Evolutionary conservation across 30 jellyfish, hydroid and myxozoan genomes (phyloP).

Genomic region (Aurelia sp.): DNA sequence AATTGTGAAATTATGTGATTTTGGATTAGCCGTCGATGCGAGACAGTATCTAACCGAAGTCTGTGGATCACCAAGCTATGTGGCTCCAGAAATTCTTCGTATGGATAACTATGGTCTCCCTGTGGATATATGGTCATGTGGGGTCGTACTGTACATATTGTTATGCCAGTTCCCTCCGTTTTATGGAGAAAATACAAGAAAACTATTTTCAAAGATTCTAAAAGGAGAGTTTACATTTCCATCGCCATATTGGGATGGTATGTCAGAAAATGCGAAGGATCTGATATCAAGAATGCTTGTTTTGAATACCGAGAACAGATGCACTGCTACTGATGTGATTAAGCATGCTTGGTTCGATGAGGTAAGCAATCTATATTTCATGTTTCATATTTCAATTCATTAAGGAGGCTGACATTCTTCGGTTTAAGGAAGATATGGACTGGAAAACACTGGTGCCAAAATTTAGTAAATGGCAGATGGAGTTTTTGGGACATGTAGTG

Average conservation of each 20-base stretch:
- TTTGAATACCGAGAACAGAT: slow-evolving; percentile 43
- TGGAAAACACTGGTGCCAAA: too few relatives aligned
- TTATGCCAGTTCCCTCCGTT: slow-evolving; percentile 90
- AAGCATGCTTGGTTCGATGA: slow-evolving; percentile 80
- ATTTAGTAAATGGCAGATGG: too few relatives aligned
- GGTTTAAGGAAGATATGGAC: too few relatives aligned
- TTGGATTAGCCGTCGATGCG: slow-evolving; percentile 80
- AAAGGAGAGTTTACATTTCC: slow-evolving; percentile 63
- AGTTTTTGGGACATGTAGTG: too few relatives aligned
- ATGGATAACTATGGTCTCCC: slow-evolving; percentile 79
- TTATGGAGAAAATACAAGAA: slow-evolving; percentile 50
- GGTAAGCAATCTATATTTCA: neutral
- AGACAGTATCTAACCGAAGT: slow-evolving; percentile 49
- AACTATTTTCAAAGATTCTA: slow-evolving; percentile 58
- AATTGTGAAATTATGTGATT: slow-evolving; percentile 78
- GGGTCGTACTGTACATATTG: slow-evolving; percentile 73
- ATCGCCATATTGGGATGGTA: slow-evolving; percentile 80
- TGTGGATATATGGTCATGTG: slow-evolving; percentile 93
- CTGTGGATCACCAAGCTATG: slow-evolving; percentile 95
- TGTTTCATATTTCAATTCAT: too few relatives aligned
- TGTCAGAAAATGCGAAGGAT: slow-evolving; percentile 75
- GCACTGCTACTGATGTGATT: slow-evolving; percentile 61
- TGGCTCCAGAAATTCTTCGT: slow-evolving; percentile 87
- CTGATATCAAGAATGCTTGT: slow-evolving; percentile 68
- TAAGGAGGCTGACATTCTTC: too few relatives aligned